Evolutionary conservation across 2,113 vertebrate species (phyloP), one percentile per base, ranked within the genome.

Genomic region (Maccullochella peelii): DNA sequence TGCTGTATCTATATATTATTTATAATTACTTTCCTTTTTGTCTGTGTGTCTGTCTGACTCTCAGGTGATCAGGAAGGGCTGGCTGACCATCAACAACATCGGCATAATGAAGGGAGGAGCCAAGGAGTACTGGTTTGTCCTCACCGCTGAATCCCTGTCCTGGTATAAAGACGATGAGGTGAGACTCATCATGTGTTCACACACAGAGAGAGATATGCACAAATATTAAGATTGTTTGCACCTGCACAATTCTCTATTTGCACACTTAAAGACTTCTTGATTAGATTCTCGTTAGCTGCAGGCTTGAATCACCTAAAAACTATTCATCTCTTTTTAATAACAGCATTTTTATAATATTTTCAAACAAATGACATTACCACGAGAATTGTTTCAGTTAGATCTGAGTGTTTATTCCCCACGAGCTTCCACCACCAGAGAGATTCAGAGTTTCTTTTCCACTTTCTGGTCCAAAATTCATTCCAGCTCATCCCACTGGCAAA

Each of bases 121-220:
- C 88, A 99, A 99, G 91, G 98, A 99, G 88, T 99, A 99, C 59
- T 99, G 98, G 98, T 99, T 99, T 73, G 97, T 99, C 80, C 95
- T 99, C 87, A 99, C 98, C 0, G 98, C 98, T 0, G 98, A 99
- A 90, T 99, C 98, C 15, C 95, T 99, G 76, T 99, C 98, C 92
- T 99, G 98, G 98, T 99, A 99, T 92, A 99, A 99, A 88, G 98
- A 99, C 11, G 98, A 99, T 2, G 98, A 99, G 97, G 98, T 99
- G 84, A 96, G 96, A 11, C 7, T n/a, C 27, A n/a, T n/a, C n/a
- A n/a, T n/a, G n/a, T 62, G 54, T 36, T 58, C 12, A 38, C 30
- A 40, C 52, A 30, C 12, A 72, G 0, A 4, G 8, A 42, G 25
- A 47, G 15, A 42, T 14, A 16, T 18, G 15, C 49, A 50, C 15